phyloP scores from a whole-genome alignment of 2,797 vertebrate genomes.

The Artibeus jamaicensis region DNA sequence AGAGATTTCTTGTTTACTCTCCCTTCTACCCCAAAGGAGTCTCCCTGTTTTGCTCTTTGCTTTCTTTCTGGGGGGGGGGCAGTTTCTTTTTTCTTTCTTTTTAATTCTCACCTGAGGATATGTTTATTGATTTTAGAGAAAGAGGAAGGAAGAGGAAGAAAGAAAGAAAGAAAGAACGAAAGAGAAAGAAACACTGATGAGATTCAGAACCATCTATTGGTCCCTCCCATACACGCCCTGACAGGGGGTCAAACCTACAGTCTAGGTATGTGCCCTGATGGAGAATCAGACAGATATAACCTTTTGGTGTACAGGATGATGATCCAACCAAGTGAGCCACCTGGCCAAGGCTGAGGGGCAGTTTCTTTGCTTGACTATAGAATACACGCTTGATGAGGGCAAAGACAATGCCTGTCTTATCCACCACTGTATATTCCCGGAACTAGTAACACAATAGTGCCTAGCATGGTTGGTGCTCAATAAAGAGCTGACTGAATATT shows the following conservation, averaged over 20 bases:
- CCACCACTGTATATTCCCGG: neutral
- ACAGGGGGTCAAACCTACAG: neutral
- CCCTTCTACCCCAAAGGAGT: neutral
- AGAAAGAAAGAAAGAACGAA: no score
- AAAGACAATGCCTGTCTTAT: neutral
- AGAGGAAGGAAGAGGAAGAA: neutral
- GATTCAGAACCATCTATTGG: neutral
- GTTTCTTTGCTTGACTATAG: neutral
- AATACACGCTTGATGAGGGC: neutral
- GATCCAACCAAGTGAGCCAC: neutral
- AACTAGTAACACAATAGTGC: neutral
- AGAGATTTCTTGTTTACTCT: neutral
- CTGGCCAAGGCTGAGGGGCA: neutral
- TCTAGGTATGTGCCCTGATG: no score
- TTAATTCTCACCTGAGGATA: neutral
- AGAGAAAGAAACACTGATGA: neutral
- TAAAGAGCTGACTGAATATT: neutral
- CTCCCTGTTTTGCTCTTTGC: neutral
- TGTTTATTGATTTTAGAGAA: neutral
- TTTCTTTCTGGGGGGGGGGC: neutral
- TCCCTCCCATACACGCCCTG: neutral
- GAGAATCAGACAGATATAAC: neutral
- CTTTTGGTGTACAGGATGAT: neutral
- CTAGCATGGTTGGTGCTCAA: neutral
- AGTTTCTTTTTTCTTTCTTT: neutral